Evolutionary conservation across 2,888 invertebrate species (phyloP).

Genomic region (Oligia latruncula): DNA sequence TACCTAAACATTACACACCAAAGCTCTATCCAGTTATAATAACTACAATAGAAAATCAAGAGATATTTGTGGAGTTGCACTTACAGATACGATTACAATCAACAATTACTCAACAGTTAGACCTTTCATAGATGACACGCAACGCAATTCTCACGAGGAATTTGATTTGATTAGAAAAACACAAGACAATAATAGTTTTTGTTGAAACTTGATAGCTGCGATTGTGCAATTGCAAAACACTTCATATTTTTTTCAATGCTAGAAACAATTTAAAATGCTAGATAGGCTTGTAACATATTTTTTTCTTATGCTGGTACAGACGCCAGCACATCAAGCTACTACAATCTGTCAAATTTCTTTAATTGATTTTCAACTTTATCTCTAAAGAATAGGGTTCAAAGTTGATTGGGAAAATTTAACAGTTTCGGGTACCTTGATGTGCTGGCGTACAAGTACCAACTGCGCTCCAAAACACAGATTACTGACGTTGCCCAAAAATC

Average conservation of each 20-base stretch:
- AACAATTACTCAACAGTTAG: constrained; percentile 32
- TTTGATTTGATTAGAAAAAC: constrained; percentile 25
- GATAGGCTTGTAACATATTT: background rate
- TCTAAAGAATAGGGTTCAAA: no score
- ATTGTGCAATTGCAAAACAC: background rate
- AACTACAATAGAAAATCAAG: constrained; percentile 6
- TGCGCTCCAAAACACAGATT: no score
- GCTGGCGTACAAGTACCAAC: no score
- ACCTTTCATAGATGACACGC: constrained; percentile 53
- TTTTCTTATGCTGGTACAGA: background rate
- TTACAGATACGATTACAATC: constrained; percentile 42
- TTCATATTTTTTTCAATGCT: constrained; percentile 1
- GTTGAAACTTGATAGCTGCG: constrained; percentile 8
- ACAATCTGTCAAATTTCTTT: no score
- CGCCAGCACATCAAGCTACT: no score
- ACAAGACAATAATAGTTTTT: constrained; percentile 3
- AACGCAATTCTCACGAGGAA: constrained; percentile 40
- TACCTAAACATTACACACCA: background rate
- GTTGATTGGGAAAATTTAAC: no score
- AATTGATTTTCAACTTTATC: no score
- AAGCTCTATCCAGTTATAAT: background rate
- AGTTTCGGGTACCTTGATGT: no score
- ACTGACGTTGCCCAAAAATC: background rate
- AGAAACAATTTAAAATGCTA: background rate
- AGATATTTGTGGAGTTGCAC: constrained; percentile 15